A percentile compares a stretch with the other conserved stretches of the same genome.
Evolutionary conservation across 2,113 vertebrate species (phyloP).

Genomic region (Struthio camelus): DNA sequence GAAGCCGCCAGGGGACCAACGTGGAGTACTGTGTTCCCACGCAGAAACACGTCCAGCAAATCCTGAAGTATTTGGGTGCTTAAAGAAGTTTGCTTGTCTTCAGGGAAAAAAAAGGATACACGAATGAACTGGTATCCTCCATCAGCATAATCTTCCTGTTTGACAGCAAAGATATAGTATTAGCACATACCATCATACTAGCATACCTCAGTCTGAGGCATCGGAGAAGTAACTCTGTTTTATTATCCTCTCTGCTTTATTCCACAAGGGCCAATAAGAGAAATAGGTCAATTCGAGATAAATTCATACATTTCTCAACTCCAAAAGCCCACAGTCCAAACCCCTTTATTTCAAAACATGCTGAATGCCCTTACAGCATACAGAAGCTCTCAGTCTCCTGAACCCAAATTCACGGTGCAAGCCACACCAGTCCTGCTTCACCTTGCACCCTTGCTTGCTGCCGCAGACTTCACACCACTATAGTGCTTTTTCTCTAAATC

Average conservation of each 20-base stretch:
- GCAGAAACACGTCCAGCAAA: fast-evolving
- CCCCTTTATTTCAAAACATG: neutral
- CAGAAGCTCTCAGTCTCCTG: fast-evolving
- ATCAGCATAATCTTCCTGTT: neutral
- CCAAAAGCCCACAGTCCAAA: neutral
- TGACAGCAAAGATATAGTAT: neutral
- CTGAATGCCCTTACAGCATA: neutral
- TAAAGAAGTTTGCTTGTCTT: neutral
- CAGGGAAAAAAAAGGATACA: neutral
- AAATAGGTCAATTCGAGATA: neutral
- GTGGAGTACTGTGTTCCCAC: too few species aligned
- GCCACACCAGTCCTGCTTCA: neutral
- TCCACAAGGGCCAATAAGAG: neutral
- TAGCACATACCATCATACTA: neutral
- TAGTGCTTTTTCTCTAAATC: neutral
- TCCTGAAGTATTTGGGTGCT: fast-evolving
- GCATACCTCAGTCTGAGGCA: fast-evolving
- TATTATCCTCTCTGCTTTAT: neutral
- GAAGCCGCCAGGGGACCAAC: neutral
- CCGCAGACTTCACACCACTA: neutral
- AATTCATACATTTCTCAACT: neutral
- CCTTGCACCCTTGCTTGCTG: neutral
- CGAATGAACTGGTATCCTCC: neutral
- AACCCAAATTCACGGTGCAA: neutral
- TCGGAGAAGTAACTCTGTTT: neutral